Evolutionary conservation across 2,888 invertebrate genomes (phyloP).

Genomic region (Pachliopta kotzebuea): DNA sequence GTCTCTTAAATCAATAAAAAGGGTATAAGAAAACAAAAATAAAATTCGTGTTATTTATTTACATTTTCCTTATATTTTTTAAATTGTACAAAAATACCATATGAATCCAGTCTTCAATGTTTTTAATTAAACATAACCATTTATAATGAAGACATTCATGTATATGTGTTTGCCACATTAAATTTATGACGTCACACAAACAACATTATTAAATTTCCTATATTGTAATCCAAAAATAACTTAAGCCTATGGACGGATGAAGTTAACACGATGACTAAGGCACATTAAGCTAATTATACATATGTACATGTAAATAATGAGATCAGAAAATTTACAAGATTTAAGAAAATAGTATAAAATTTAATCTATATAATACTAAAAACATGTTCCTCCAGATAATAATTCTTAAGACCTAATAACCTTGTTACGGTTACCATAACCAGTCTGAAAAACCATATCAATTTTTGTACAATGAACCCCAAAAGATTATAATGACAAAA

Average conservation of each 20-base stretch:
- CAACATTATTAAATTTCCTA: slow-evolving; percentile 9
- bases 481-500: no score
- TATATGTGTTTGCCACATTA: background rate
- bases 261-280: slow-evolving; percentile 37
- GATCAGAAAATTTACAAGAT: slow-evolving; percentile 74
- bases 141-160: slow-evolving; percentile 13
- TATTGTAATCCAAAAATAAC: slow-evolving; percentile 7
- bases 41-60: slow-evolving; percentile 32
- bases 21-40: slow-evolving; percentile 23
- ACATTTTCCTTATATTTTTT: slow-evolving; percentile 25
- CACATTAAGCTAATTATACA: slow-evolving; percentile 41
- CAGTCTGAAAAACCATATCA: background rate
- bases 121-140: background rate
- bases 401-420: slow-evolving; percentile 3
- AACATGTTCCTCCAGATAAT: slow-evolving; percentile 21
- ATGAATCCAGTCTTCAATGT: slow-evolving; percentile 29
- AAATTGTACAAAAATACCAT: slow-evolving; percentile 31
- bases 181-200: slow-evolving; percentile 12
- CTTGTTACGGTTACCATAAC: background rate
- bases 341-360: slow-evolving; percentile 41
- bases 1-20: background rate
- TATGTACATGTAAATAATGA: slow-evolving; percentile 67
- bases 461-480: background rate
- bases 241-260: slow-evolving; percentile 46
- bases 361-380: slow-evolving; percentile 45